These are phyloP conservation scores for Bubo blakistoni DNA, from an alignment of 2,113 vertebrate genomes.

Conservation along the genomic window DNA sequence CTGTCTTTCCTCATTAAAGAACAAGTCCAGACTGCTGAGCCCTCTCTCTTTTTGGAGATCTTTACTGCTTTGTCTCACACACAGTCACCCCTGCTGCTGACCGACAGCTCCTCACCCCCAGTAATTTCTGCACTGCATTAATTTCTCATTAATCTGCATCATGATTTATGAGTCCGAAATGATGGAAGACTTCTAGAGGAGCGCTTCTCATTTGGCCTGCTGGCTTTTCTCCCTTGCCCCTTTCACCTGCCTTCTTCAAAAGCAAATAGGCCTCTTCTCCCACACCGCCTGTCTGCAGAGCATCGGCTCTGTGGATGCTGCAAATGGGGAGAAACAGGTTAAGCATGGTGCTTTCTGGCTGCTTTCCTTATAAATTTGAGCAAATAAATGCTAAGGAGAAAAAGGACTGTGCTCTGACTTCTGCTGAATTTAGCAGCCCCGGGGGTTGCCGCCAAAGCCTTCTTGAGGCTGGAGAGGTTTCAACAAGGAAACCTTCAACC, in stretches of 20 bases:
- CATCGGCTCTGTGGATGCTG: not conserved
- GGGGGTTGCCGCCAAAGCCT: not conserved
- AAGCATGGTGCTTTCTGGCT: not conserved
- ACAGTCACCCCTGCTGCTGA: conserved; percentile 24
- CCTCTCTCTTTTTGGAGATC: not conserved
- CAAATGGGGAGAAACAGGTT: not conserved
- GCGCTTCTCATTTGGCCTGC: not conserved
- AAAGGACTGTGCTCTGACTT: not conserved
- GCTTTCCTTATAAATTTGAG: not conserved
- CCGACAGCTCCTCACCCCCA: conserved; percentile 38
- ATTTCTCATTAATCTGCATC: conserved; percentile 60
- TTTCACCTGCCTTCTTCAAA: not conserved
- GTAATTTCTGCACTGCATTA: conserved; percentile 58
- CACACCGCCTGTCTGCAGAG: not conserved
- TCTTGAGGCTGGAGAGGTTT: not conserved
- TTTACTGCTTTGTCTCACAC: conserved; percentile 19
- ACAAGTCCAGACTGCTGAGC: not conserved
- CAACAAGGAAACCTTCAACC: not conserved
- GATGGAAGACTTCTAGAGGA: conserved; percentile 38
- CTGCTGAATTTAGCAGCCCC: not conserved
- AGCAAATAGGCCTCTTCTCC: not conserved
- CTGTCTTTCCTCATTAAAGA: conserved; percentile 42
- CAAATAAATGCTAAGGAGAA: not conserved
- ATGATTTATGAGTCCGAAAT: conserved; percentile 55
- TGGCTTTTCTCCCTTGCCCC: not conserved